phyloP scores from a whole-genome alignment of 2,888 invertebrate genomes.

The Sinohyriopsis cumingii region DNA sequence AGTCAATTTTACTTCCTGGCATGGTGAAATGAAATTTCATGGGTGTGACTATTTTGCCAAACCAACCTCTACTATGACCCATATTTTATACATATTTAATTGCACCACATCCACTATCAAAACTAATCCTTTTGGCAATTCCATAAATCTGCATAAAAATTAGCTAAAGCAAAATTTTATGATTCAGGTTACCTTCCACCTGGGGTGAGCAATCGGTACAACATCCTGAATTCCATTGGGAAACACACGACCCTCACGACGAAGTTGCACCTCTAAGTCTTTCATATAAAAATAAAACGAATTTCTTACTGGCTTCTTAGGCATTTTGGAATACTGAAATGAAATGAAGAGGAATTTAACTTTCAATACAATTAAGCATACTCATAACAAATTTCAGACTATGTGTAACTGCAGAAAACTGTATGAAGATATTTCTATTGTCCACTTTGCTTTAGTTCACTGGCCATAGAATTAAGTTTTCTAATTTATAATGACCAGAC shows the following conservation, averaged over 20 bases:
- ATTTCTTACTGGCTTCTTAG: constrained; percentile 58
- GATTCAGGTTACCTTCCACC: constrained; percentile 47
- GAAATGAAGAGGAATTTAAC: constrained; percentile 3
- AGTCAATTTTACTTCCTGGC: no score
- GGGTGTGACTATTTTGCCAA: no score
- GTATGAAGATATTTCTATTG: no score
- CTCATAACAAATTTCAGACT: no score
- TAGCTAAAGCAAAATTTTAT: not conserved
- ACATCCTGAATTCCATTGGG: constrained; percentile 61
- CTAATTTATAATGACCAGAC: no score
- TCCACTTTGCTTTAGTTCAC: no score
- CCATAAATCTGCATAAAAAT: not conserved
- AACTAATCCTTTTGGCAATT: not conserved
- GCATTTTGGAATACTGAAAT: constrained; percentile 32
- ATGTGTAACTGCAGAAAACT: no score
- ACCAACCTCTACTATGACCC: no score
- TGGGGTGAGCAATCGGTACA: constrained; percentile 58
- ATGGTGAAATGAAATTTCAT: no score
- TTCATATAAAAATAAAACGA: constrained; percentile 64
- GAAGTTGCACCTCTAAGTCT: constrained; percentile 50
- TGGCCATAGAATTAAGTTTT: no score
- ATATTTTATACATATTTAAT: no score
- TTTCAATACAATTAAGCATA: not conserved
- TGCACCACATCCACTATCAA: not conserved
- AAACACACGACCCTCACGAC: constrained; percentile 54